Conservation (phyloP, 1,140 invertebrate species). For the Drosophila paulistorum region DNA sequence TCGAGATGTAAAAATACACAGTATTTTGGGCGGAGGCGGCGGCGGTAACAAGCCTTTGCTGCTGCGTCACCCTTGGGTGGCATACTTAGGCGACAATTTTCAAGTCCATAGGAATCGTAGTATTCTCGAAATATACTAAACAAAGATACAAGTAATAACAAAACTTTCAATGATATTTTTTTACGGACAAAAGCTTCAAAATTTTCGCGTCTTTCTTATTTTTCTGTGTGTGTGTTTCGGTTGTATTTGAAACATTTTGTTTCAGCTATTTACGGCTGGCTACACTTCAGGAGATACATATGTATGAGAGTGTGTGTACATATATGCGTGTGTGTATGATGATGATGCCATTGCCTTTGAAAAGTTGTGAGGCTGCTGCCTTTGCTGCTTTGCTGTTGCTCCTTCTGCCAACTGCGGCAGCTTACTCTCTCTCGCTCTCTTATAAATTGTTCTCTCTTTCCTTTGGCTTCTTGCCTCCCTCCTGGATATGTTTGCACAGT, state of each 20-base stretch:
- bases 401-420: constrained; percentile 17
- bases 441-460: constrained; percentile 21
- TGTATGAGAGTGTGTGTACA: constrained; percentile 19
- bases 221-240: background rate
- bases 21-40: background rate
- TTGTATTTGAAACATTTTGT: constrained; percentile 27
- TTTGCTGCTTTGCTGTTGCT: constrained; percentile 5
- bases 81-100: constrained; percentile 47
- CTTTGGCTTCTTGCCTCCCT: constrained; percentile 24
- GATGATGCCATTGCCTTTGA: constrained; percentile 78
- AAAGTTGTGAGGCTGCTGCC: constrained; percentile 24
- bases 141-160: constrained; percentile 43
- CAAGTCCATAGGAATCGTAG: constrained; percentile 42
- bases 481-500: constrained; percentile 9
- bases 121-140: constrained; percentile 21
- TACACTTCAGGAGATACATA: constrained; percentile 39
- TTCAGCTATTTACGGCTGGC: constrained; percentile 63
- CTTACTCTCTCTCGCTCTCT: constrained; percentile 19
- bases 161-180: constrained; percentile 76
- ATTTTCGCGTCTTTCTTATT: constrained; percentile 27
- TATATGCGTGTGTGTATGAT: constrained; percentile 42
- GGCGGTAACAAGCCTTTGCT: background rate
- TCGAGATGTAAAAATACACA: background rate
- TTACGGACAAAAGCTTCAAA: constrained; percentile 48
- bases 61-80: constrained; percentile 30